These are phyloP conservation scores for Siniperca obscura DNA, from an alignment of 2,797 vertebrate species.

Conservation along the genomic window DNA sequence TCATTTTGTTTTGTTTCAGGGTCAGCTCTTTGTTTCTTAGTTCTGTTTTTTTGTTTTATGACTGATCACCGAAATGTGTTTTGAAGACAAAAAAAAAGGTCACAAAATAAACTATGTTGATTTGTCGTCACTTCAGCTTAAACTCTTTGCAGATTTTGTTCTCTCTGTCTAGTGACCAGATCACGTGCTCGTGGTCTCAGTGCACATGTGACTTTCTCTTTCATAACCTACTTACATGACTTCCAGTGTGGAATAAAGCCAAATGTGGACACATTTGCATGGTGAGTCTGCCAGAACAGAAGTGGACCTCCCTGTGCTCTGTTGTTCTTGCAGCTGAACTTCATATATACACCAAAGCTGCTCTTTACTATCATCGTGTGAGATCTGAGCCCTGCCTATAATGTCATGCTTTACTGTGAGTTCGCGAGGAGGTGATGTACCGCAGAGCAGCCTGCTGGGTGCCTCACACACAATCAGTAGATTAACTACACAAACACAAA, in stretches of 20 bases:
- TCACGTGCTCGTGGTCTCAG: neutral
- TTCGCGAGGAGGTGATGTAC: slow-evolving; percentile 65
- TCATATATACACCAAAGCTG: slow-evolving; percentile 34
- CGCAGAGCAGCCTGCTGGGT: slow-evolving; percentile 56
- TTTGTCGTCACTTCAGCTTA: neutral
- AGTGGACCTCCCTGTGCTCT: slow-evolving; percentile 62
- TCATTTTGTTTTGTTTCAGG: neutral
- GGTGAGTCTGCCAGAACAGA: slow-evolving; percentile 15
- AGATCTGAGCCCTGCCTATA: slow-evolving; percentile 74
- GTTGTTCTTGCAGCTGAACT: slow-evolving; percentile 43
- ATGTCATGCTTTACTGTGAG: slow-evolving; percentile 71
- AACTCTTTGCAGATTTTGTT: neutral
- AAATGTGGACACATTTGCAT: slow-evolving; percentile 40
- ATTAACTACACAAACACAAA: slow-evolving; percentile 74
- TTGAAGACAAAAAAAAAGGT: neutral
- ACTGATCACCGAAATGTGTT: neutral
- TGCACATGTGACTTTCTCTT: neutral
- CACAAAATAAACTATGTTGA: neutral
- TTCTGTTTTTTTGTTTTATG: neutral
- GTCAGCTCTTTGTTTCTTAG: neutral
- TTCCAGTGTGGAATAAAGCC: slow-evolving; percentile 31
- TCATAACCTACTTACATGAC: slow-evolving; percentile 8
- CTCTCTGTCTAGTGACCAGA: neutral
- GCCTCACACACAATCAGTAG: slow-evolving; percentile 69
- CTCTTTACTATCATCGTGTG: slow-evolving; percentile 72